Base-by-base conservation (phyloP, 2,888 invertebrate species). In the Acleris laterana region DNA sequence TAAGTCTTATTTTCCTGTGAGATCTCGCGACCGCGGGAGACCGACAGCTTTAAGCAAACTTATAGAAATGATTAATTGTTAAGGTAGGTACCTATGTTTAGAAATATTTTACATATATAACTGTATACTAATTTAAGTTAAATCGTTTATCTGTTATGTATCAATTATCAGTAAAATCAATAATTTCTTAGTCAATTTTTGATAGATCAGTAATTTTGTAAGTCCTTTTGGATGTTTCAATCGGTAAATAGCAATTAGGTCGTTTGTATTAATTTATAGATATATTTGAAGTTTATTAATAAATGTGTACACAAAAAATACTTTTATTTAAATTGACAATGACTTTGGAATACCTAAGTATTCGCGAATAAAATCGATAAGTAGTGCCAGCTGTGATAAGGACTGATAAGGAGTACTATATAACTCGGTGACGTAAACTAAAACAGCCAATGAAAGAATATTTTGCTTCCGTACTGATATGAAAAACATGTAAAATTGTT, bases 21-120 rank as follows among this genome's bases (percentile, higher is more conserved):
- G 7, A 17, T 53, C 68, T 42, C 53, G 55, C 65, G 51, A 68
- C 71, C 68, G 78, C 74, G 78, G 74, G 77, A 81, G 68, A 79
- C 80, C 87, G 88, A 79, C 80, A 88, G 88, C 87, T 89, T 88
- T 88, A 89, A 88, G 81, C 72, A 74, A 61, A 65, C 49, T 62
- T 20, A 61, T 71, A 65, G 66, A 75, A 77, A 82, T 75, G 72
- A 79, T 81, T 77, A 76, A 77, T 78, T 78, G 79, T 80, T 69
- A 77, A 74, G 75, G 75, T 77, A 74, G 75, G 75, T 82, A 83
- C 72, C 75, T 77, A 77, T 77, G 73, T 81, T 77, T 79, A 80
- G 73, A 81, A 74, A 78, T 79, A 72, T 79, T 76, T 76, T 76
- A 72, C 77, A 72, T 71, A 68, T 66, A 69, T 70, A 71, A 53